These are phyloP conservation scores for Macrobrachium rosenbergii DNA, from an alignment of 1,140 invertebrate species.

Conservation along the genomic window DNA sequence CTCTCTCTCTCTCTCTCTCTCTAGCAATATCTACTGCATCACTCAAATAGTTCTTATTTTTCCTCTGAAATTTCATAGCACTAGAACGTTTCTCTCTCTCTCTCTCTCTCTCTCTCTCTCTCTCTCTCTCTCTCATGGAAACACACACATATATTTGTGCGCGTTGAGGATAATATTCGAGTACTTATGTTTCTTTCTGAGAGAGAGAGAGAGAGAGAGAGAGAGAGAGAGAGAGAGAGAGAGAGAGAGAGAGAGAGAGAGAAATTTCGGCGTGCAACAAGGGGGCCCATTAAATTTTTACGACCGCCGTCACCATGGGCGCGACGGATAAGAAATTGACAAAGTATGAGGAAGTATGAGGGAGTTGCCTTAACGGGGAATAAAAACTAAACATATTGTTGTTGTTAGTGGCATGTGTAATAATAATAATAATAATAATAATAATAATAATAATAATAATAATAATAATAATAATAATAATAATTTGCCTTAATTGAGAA, in stretches of 20 bases:
- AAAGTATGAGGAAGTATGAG: background rate
- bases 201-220: too few species aligned
- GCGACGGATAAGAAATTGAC: background rate
- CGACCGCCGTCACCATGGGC: background rate
- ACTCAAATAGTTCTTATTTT: too few species aligned
- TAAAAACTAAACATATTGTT: background rate
- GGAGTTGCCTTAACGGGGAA: background rate
- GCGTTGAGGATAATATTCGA: too few species aligned
- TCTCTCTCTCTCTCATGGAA: constrained; percentile 4
- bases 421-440: too few species aligned
- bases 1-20: constrained; percentile 4
- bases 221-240: constrained; percentile 15
- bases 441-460: too few species aligned
- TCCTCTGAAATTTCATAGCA: too few species aligned
- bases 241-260: background rate
- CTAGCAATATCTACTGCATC: background rate
- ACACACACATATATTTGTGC: too few species aligned
- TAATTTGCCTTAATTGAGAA: too few species aligned
- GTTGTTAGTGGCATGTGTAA: background rate
- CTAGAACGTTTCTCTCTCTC: constrained; percentile 13
- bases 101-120: constrained; percentile 17
- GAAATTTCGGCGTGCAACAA: background rate
- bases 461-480: too few species aligned
- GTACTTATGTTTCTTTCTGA: too few species aligned
- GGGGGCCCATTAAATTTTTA: background rate